Conservation (phyloP, 2,888 invertebrate species). For the Lypha dubia region DNA sequence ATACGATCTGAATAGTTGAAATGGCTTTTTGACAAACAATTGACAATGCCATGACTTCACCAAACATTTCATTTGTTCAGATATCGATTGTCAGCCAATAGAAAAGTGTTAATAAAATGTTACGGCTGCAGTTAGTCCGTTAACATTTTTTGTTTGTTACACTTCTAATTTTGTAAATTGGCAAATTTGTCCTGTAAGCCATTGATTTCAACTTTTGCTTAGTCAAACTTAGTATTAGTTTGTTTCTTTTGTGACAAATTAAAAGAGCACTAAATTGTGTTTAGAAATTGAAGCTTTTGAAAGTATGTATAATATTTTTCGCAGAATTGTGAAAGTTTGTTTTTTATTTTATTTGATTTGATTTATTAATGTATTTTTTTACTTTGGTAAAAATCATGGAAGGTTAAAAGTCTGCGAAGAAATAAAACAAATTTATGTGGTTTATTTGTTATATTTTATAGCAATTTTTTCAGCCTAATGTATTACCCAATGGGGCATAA, state of each 20-base stretch:
- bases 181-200: conserved; percentile 62
- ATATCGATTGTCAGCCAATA: conserved; percentile 70
- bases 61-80: conserved; percentile 66
- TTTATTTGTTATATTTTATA: conserved; percentile 45
- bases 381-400: not conserved
- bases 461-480: conserved; percentile 67
- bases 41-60: conserved; percentile 73
- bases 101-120: conserved; percentile 59
- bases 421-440: conserved; percentile 14
- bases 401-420: not conserved
- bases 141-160: conserved; percentile 38
- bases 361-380: not conserved
- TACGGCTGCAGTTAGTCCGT: conserved; percentile 29
- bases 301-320: not conserved
- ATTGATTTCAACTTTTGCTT: conserved; percentile 50
- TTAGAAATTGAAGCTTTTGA: conserved; percentile 20
- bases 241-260: conserved; percentile 51
- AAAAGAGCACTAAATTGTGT: conserved; percentile 41
- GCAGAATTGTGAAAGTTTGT: conserved; percentile 34
- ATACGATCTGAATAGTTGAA: conserved; percentile 66
- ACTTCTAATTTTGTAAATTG: conserved; percentile 39
- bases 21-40: conserved; percentile 73
- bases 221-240: conserved; percentile 41
- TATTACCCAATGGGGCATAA: conserved; percentile 67
- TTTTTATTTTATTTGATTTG: not conserved